Percentiles rank a stretch among this genome's conserved stretches.
Conservation (phyloP, 2,113 vertebrate genomes). For the Garra rufa region DNA sequence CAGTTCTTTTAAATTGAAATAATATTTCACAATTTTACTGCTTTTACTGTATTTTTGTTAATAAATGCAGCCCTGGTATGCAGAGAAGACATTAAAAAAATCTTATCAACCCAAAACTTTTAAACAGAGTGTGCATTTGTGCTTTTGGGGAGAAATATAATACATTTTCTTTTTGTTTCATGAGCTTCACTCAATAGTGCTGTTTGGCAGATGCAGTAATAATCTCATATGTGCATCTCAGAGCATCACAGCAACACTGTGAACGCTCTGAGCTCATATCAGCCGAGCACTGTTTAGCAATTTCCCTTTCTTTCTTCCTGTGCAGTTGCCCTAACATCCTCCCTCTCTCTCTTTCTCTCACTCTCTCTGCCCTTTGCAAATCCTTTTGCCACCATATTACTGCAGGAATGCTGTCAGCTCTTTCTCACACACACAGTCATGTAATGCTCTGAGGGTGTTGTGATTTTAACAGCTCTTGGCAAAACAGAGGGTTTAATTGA, state of each 20-base stretch:
- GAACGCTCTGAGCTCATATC: conserved; percentile 53
- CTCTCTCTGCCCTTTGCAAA: conserved; percentile 57
- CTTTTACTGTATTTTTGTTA: background rate
- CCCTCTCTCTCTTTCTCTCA: conserved; percentile 11
- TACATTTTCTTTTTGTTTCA: background rate
- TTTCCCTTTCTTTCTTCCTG: conserved; percentile 62
- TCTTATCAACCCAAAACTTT: background rate
- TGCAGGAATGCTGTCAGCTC: conserved; percentile 65
- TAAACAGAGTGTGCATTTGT: background rate
- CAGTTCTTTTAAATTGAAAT: background rate
- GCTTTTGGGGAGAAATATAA: background rate
- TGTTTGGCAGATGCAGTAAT: background rate
- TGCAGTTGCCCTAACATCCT: background rate
- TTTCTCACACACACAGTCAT: conserved; percentile 38
- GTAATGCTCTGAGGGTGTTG: conserved; percentile 54
- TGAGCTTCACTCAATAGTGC: background rate
- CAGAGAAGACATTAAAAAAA: background rate
- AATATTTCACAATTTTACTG: background rate
- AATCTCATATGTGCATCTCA: background rate
- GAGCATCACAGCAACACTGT: background rate
- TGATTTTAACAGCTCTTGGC: conserved; percentile 68
- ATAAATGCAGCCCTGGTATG: background rate
- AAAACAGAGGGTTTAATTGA: conserved; percentile 71
- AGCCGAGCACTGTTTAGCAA: conserved; percentile 61
- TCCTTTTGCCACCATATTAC: conserved; percentile 36